Base-by-base conservation (phyloP, 2,113 vertebrate species). In the Eptesicus fuscus region DNA sequence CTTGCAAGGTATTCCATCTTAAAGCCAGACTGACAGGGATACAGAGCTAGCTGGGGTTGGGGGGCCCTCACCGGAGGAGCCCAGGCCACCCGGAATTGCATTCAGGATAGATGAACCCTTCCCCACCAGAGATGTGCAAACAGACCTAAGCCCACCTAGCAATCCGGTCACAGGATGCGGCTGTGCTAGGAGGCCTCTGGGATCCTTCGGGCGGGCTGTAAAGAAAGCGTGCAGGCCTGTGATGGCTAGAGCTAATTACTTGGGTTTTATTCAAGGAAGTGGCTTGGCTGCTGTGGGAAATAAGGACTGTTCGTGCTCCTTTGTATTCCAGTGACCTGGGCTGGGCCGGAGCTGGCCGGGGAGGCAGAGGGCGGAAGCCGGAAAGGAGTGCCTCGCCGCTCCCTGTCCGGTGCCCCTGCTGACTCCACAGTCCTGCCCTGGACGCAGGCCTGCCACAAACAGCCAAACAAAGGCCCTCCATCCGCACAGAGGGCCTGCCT, bases 371-470 rank as follows among this genome's bases (percentile, higher is more conserved):
- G 92, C 70, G 32, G 79, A 49, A 74, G 84, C 76, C n/a, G 32
- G 87, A 91, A 96, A 70, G 89, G 76, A 88, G 56, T 0, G 9
- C 91, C 96, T 71, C 9, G 0, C 76, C 95, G 73, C 65, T 93
- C 90, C 94, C 96, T 30, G 90, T 28, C 76, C 91, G 65, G 56
- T 14, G 16, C 89, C 70, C 51, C 4, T 94, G 96, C 96, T 95
- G 95, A 95, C 80, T 83, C 63, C 23, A n/a, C 91, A 40, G 47
- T n/a, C 89, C 65, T 74, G 0, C 8, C 56, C 10, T 49, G 37
- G 44, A 1, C 1, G 4, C 25, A 35, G 3, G 51, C 28, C 47
- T 35, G 82, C 40, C 17, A 4, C 4, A 40, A 47, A 70, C 14
- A 42, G 9, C 51, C 17, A 18, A 3, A 53, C 14, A 53, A n/a